Evolutionary conservation across 1,140 invertebrate genomes (phyloP), one percentile per base, ranked within the genome.

Genomic region (Trissolcus basalis): DNA sequence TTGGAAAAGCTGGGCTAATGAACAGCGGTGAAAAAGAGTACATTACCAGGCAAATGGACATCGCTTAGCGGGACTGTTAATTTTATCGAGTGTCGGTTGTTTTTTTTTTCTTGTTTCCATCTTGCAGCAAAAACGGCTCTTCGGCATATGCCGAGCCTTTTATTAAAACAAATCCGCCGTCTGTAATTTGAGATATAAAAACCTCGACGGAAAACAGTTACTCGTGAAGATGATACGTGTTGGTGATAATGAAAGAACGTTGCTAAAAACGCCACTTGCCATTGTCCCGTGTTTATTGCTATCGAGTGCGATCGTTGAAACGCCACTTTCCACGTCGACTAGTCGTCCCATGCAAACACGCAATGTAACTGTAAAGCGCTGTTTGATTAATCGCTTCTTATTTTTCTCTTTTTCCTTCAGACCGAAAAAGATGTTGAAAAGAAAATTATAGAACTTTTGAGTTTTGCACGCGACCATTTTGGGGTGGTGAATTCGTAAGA

Each of bases 291-390:
- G 44, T 61, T 70, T 70, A 70, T 70, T 61, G 45, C 44, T 35
- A 56, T 44, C 36, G 27, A 61, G 35, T 61, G 41, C 19, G 36
- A 69, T 68, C 58, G 41, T 45, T 36, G 39, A 50, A 56, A 47
- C 36, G 35, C 48, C 13, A 16, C 33, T 50, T 50, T 53, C 13
- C 33, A 27, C 50, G 12, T 5, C 44, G 14, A 41, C 61, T 9
- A 39, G 9, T 64, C 54, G 45, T 10, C 33, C 15, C n/a, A 54
- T 54, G 14, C 60, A 63, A 53, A 63, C 51, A 6, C 36, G 39
- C 44, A 67, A 39, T 12, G n/a, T 56, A 71, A 71, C 56, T 49
- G 67, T 71, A 56, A 63, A 71, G 15, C 35, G 41, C 50, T 14
- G 35, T 51, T 50, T 56, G 68, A 63, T 71, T 63, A 63, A 63